phyloP scores from a whole-genome alignment of 2,113 vertebrate genomes.

The Rissa tridactyla region DNA sequence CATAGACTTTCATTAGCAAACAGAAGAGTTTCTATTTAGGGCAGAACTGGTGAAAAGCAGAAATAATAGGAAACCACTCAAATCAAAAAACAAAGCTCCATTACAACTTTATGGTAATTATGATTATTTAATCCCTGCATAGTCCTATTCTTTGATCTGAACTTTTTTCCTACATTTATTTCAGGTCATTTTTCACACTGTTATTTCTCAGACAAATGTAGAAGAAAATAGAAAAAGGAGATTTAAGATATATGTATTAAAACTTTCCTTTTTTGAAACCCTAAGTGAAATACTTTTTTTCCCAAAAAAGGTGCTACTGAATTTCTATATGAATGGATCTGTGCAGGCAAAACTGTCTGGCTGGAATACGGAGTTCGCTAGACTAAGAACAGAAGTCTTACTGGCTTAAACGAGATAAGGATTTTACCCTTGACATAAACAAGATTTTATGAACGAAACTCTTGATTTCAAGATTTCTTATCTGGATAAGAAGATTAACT shows the following conservation, averaged over 20 bases:
- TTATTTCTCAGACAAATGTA: background rate
- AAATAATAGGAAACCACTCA: conserved; percentile 17
- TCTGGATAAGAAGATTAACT: background rate
- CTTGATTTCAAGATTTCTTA: background rate
- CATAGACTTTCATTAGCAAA: conserved; percentile 10
- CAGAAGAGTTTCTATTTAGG: conserved; percentile 20
- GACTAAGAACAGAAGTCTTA: background rate
- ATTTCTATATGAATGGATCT: background rate
- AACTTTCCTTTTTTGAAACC: background rate
- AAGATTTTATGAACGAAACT: background rate
- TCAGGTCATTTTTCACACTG: background rate
- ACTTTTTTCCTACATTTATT: background rate
- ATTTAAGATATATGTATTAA: background rate
- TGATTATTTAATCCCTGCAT: background rate
- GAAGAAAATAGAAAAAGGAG: background rate
- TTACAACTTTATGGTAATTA: background rate
- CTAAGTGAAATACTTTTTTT: background rate
- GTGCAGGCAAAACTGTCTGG: background rate
- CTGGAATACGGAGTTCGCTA: background rate
- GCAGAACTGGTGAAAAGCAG: background rate
- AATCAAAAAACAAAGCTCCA: background rate
- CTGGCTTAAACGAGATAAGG: background rate
- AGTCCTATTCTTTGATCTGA: background rate
- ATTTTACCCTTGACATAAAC: background rate
- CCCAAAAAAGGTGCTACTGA: background rate